Evolutionary conservation across 2,888 invertebrate species (phyloP).

Genomic region (Tetragonisca angustula): DNA sequence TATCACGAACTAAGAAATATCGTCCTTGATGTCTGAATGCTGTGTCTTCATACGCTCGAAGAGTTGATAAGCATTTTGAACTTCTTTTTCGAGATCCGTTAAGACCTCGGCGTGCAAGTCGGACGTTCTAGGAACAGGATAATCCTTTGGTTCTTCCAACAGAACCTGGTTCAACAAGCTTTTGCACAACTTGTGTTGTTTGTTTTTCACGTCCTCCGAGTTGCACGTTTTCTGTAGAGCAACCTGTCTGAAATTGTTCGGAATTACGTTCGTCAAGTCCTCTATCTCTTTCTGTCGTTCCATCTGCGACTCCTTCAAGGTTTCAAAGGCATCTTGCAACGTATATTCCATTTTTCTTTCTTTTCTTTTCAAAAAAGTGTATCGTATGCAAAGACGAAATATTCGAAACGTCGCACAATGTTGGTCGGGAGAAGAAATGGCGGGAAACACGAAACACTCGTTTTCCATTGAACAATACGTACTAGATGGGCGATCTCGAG

Average conservation of each 20-base stretch:
- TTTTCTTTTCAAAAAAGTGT: background rate
- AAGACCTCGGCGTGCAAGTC: constrained; percentile 71
- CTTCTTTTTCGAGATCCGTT: constrained; percentile 66
- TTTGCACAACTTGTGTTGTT: constrained; percentile 61
- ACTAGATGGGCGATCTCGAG: background rate
- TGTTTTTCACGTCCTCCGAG: constrained; percentile 62
- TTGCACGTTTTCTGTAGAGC: constrained; percentile 39
- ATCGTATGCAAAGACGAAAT: no score
- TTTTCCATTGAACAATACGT: background rate
- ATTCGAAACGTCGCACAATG: background rate
- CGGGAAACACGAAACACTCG: background rate
- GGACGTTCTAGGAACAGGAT: constrained; percentile 70
- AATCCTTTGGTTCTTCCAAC: constrained; percentile 64
- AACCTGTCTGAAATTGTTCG: constrained; percentile 63
- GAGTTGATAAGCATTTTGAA: constrained; percentile 54
- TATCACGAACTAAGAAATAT: constrained; percentile 70
- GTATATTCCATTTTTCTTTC: constrained; percentile 68
- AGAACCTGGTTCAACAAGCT: constrained; percentile 63
- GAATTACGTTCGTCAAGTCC: constrained; percentile 52
- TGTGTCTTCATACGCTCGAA: constrained; percentile 44
- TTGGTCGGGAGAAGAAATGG: background rate
- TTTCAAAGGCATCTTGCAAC: constrained; percentile 74
- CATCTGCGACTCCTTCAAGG: constrained; percentile 64
- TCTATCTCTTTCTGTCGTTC: constrained; percentile 69
- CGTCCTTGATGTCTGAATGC: constrained; percentile 59